Evolutionary conservation across 2,113 vertebrate genomes (phyloP).

Genomic region (Caretta caretta): DNA sequence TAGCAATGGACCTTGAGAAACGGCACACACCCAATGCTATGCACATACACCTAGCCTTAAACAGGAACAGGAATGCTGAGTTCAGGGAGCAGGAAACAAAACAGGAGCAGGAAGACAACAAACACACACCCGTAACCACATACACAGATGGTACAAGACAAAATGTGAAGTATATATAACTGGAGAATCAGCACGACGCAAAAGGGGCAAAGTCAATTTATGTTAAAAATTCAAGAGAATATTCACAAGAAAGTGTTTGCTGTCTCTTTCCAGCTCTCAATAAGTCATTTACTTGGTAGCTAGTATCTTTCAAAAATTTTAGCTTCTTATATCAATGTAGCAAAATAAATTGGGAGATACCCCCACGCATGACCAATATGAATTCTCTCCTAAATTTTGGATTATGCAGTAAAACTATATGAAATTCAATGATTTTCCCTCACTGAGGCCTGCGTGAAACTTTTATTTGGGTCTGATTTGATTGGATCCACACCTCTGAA

Average conservation of each 20-base stretch:
- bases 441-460: neutral
- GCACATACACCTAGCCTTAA: neutral
- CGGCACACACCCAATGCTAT: neutral
- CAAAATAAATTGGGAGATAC: neutral
- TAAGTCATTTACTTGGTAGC: neutral
- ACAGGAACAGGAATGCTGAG: too few species aligned
- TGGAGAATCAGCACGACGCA: neutral
- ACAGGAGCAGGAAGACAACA: neutral
- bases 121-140: neutral
- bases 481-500: neutral
- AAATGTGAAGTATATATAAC: conserved; percentile 5
- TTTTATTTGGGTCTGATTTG: neutral
- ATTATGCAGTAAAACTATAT: neutral
- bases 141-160: conserved; percentile 14
- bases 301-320: neutral
- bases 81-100: too few species aligned
- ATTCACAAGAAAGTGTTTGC: neutral
- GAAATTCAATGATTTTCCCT: neutral
- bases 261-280: neutral
- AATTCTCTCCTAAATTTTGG: neutral
- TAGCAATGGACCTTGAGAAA: neutral
- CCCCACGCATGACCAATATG: neutral
- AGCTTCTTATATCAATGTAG: neutral
- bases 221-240: neutral
- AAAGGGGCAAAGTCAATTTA: neutral